Percentiles rank a stretch among this genome's conserved stretches.
phyloP scores from a whole-genome alignment of 2,797 vertebrate species.

The Phyllotis vaccarum region DNA sequence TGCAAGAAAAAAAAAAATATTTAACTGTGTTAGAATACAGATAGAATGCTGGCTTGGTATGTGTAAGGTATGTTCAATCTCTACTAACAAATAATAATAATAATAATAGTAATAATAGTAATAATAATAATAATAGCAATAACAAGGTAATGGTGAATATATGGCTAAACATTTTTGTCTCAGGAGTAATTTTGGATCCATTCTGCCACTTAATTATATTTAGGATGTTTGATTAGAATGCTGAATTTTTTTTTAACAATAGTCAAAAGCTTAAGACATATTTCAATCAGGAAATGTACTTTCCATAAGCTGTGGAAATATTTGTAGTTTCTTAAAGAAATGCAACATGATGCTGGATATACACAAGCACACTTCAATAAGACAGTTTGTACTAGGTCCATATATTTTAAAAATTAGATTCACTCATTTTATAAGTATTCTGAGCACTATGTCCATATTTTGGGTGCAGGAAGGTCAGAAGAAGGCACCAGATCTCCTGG shows the following conservation, averaged over 20 bases:
- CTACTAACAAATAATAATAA: background rate
- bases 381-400: background rate
- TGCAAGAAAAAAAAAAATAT: background rate
- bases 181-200: background rate
- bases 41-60: background rate
- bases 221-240: background rate
- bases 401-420: background rate
- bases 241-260: background rate
- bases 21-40: background rate
- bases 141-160: background rate
- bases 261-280: background rate
- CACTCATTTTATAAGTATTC: background rate
- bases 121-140: too few relatives aligned
- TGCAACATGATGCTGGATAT: background rate
- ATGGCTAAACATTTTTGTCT: background rate
- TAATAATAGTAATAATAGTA: too few relatives aligned
- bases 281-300: background rate
- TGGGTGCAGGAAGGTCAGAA: background rate
- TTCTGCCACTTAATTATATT: constrained; percentile 12
- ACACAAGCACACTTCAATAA: background rate
- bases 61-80: background rate
- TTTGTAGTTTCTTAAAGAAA: background rate
- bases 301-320: background rate
- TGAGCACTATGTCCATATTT: background rate
- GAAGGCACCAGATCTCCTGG: background rate